Base-by-base conservation (phyloP, 2,888 invertebrate genomes). In the Tricholauxania praeusta region DNA sequence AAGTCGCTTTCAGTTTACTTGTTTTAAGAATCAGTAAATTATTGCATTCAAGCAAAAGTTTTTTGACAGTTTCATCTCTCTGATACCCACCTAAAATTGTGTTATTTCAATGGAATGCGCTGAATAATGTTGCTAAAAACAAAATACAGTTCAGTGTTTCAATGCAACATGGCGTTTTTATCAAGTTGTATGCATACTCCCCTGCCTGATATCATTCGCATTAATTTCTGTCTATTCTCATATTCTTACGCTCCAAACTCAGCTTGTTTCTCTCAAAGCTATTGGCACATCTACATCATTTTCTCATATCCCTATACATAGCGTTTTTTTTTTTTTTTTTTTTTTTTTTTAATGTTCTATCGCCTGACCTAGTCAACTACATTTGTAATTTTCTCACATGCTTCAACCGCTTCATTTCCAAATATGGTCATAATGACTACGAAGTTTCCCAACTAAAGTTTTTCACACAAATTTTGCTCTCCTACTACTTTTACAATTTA, bases 341-440 rank as follows among this genome's bases (percentile, higher is more conserved):
- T 10, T 19, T 60, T 60, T 14, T 60, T 28, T 55, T 49, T 22
- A 14, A 28, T n/a, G 2, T n/a, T 1, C 49, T 7, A 51, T 28
- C 12, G 22, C 71, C 71, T 71, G 71, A 71, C 71, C 71, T 71
- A 71, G 63, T 71, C 71, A 63, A 71, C 71, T 71, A 71, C 71
- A 71, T 64, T 71, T 53, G 39, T 47, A 63, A 60, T 32, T 55
- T 55, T 55, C 60, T 51, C 19, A 49, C n/a, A 17, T 14, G 55
- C 55, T 28, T 49, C 17, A 52, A 12, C 19, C 53, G 53, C 8
- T 28, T 22, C 39, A 47, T 32, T n/a, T 22, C 69, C 69, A 69
- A 69, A 69, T 69, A 69, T 69, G 69, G 69, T 52, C 28, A 69
- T 62, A 69, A 39, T 17, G 28, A 39, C 39, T 39, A 10, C 39